phyloP scores from a whole-genome alignment of 1,140 invertebrate genomes.

The Rhizoglyphus robini region DNA sequence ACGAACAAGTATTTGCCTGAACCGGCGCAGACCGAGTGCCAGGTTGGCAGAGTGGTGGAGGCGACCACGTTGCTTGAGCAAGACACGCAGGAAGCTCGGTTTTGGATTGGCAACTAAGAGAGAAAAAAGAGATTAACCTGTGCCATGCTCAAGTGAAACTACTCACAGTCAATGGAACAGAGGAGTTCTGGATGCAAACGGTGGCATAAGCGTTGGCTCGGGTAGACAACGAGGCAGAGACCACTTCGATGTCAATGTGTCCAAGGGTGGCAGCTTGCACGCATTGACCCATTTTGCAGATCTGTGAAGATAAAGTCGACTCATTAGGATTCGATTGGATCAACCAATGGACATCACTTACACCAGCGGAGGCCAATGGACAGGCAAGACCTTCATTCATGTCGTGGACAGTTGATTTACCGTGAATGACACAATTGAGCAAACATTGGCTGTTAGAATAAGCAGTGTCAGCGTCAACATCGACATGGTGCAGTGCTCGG shows the following conservation, averaged over 20 bases:
- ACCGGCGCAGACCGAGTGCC: constrained; percentile 11
- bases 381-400: not conserved
- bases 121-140: not conserved
- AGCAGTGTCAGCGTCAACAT: not conserved
- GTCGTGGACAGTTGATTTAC: not conserved
- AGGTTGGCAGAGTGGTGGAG: not conserved
- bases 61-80: not conserved
- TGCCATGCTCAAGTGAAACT: not conserved
- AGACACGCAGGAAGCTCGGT: not conserved
- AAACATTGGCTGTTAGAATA: not conserved
- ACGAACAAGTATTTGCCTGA: not conserved
- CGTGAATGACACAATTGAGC: not conserved
- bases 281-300: not conserved
- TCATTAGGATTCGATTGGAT: too few species aligned
- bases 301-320: too few species aligned
- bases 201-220: constrained; percentile 10
- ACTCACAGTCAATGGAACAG: constrained; percentile 8
- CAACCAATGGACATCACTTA: too few species aligned
- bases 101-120: constrained; percentile 1
- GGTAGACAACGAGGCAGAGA: constrained; percentile 3
- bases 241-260: constrained; percentile 8
- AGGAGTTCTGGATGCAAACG: constrained; percentile 14
- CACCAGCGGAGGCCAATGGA: too few species aligned
- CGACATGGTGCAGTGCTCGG: not conserved
- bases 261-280: not conserved